Evolutionary conservation across 2,113 vertebrate species (phyloP).

Genomic region (Origma solitaria): DNA sequence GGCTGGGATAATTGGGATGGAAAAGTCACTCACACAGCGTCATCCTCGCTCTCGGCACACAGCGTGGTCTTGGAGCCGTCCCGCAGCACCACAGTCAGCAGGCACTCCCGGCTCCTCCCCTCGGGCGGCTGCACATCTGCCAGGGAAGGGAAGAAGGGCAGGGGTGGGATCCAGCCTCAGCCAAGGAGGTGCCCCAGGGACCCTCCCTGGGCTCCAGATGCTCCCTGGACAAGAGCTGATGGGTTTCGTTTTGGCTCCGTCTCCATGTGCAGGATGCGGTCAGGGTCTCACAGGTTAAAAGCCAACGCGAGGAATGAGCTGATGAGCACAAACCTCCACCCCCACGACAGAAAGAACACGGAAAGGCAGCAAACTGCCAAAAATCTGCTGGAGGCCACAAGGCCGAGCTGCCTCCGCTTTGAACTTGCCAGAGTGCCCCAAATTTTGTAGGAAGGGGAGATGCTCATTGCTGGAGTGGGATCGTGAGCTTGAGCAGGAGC

Average conservation of each 20-base stretch:
- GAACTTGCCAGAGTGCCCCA: not conserved
- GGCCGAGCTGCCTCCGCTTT: not conserved
- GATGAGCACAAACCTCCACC: not conserved
- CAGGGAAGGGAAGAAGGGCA: not conserved
- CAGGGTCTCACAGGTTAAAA: not conserved
- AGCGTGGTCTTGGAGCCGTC: conserved; percentile 79
- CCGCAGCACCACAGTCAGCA: conserved; percentile 77
- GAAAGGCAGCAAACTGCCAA: not conserved
- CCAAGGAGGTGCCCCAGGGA: fast-evolving
- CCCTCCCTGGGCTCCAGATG: fast-evolving
- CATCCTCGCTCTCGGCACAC: conserved; percentile 89
- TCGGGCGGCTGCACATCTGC: conserved; percentile 85
- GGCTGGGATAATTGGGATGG: fast-evolving
- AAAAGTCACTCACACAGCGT: conserved; percentile 78
- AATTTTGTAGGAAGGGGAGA: fast-evolving
- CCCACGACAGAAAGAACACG: fast-evolving
- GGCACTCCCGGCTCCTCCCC: conserved; percentile 79
- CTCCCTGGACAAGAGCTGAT: fast-evolving
- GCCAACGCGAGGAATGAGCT: not conserved
- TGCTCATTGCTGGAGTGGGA: not conserved
- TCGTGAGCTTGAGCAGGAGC: fast-evolving
- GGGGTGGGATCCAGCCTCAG: not conserved
- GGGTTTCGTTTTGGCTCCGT: fast-evolving
- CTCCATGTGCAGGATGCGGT: fast-evolving
- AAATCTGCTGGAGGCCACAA: not conserved